phyloP scores from a whole-genome alignment of 2,888 invertebrate species.

The Homarus gammarus region DNA sequence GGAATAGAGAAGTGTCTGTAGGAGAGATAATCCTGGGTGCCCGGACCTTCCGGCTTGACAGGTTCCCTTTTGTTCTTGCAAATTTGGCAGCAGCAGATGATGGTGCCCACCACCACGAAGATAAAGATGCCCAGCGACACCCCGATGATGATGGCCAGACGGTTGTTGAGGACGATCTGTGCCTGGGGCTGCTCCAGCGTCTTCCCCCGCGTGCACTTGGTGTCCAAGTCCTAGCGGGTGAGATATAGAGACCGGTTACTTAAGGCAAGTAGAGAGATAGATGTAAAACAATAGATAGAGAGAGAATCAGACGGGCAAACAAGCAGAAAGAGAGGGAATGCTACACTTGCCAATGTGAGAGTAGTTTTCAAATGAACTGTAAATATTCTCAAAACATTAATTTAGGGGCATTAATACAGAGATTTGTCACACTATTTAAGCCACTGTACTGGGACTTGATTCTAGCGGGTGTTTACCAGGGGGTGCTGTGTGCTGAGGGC shows the following conservation, averaged over 20 bases:
- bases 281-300: background rate
- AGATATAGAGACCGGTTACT: background rate
- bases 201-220: conserved; percentile 70
- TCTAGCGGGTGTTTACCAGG: conserved; percentile 65
- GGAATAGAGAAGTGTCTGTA: conserved; percentile 73
- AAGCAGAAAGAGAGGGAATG: background rate
- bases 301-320: background rate
- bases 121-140: conserved; percentile 77
- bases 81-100: conserved; percentile 73
- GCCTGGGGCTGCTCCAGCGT: conserved; percentile 70
- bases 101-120: conserved; percentile 64
- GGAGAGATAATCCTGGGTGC: conserved; percentile 63
- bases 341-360: too few relatives aligned
- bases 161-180: conserved; percentile 63
- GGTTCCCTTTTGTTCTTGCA: conserved; percentile 69
- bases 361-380: too few relatives aligned
- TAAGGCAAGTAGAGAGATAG: background rate
- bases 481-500: conserved; percentile 40
- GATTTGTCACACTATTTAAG: too few relatives aligned
- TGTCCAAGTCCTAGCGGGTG: conserved; percentile 57
- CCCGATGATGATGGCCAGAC: conserved; percentile 76
- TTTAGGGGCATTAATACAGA: too few relatives aligned
- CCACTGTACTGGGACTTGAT: too few relatives aligned
- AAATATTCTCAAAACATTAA: too few relatives aligned
- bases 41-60: conserved; percentile 47